A percentile compares a stretch with the other conserved stretches of the same genome.
Evolutionary conservation across 2,888 invertebrate species (phyloP).

Genomic region (Rambutsinella grinnellia): DNA sequence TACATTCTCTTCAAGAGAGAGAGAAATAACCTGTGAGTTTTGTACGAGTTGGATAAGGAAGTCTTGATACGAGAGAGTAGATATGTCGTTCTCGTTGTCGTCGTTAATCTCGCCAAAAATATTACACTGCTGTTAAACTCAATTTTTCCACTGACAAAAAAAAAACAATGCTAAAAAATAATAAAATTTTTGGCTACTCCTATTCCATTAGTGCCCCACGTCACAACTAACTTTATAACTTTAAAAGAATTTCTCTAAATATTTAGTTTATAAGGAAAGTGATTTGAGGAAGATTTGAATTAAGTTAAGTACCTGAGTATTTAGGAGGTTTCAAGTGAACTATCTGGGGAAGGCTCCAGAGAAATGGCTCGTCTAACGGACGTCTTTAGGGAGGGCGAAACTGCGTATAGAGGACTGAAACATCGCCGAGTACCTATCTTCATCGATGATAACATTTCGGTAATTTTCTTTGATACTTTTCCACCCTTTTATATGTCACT

Average conservation of each 20-base stretch:
- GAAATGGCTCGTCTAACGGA: slow-evolving; percentile 62
- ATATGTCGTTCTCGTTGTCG: background rate
- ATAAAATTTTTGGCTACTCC: background rate
- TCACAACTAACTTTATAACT: background rate
- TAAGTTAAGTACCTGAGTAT: too few species aligned
- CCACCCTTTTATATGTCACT: too few species aligned
- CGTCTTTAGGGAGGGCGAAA: slow-evolving; percentile 59
- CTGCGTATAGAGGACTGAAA: slow-evolving; percentile 55
- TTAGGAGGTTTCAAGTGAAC: too few species aligned
- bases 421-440: slow-evolving; percentile 60
- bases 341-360: slow-evolving; percentile 17
- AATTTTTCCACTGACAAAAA: background rate
- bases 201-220: too few species aligned
- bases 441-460: slow-evolving; percentile 62
- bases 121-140: too few species aligned
- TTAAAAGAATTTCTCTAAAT: background rate
- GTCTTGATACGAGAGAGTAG: background rate
- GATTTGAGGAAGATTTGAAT: too few species aligned
- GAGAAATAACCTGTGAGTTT: too few species aligned
- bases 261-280: too few species aligned
- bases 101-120: background rate
- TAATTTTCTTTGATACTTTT: slow-evolving; percentile 25
- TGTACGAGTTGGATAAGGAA: background rate
- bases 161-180: background rate
- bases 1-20: background rate